Evolutionary conservation across 2,797 vertebrate genomes (phyloP), one percentile per base, ranked within the genome.

Genomic region (Loriculus beryllinus): DNA sequence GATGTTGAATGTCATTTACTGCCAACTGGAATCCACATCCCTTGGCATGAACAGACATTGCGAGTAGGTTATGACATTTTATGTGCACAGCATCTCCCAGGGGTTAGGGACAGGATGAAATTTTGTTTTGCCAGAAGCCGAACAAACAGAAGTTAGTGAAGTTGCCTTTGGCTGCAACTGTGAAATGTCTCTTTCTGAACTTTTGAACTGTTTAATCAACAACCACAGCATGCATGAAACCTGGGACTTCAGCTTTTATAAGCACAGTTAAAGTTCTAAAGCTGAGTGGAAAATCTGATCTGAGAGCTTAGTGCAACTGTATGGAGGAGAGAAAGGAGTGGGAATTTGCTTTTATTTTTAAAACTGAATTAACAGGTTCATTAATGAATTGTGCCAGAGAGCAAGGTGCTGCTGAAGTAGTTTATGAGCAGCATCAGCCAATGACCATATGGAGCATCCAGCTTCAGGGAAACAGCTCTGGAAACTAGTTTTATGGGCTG

Each of bases 151-250:
- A 91, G 42, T 90, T 91, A 90, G 70, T 68, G 33, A 84, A 92
- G 79, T 62, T 89, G 71, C 79, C 63, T 90, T 92, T 93, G 91
- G 87, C 57, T 93, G 47, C 80, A 88, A 90, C 64, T 90, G 76
- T 59, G 62, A 91, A 93, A 91, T 77, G 74, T 88, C 63, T 86
- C 86, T 68, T 23, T 45, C 37, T 85, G 91, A 96, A 94, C 76
- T 95, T 95, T 68, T 91, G 84, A 93, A 88, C 92, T 89, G 62
- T 82, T 95, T 85, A 72, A 84, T 94, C 72, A 90, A 78, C 75
- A 93, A 48, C 37, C 72, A 69, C 48, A 84, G 86, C 57, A 48
- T 64, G 79, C 59, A 67, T 40, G 82, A 91, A 85, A 70, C 51
- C 49, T 19, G 63, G 75, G 72, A 72, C 62, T 89, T 77, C 56